These are phyloP conservation scores for Lepidurus arcticus DNA, from an alignment of 1,140 invertebrate genomes.

Conservation along the genomic window DNA sequence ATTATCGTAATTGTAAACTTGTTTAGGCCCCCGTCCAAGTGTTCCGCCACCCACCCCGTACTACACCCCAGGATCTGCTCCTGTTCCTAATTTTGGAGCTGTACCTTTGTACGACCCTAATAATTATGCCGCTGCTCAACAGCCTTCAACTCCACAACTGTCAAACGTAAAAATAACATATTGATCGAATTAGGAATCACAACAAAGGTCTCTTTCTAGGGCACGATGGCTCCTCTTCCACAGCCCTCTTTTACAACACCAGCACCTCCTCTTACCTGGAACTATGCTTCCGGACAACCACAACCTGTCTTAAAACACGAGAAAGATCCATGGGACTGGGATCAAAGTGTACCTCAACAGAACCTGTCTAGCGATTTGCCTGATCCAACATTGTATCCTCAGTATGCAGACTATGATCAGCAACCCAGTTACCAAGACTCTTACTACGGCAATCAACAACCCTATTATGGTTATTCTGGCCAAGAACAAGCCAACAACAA, in stretches of 20 bases:
- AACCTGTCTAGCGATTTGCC: neutral
- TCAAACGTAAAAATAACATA: neutral
- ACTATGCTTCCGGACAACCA: neutral
- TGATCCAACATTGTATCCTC: neutral
- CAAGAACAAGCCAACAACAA: neutral
- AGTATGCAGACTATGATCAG: neutral
- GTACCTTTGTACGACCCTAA: neutral
- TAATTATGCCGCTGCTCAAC: neutral
- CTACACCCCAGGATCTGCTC: neutral
- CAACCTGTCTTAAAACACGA: neutral
- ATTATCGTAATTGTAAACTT: neutral
- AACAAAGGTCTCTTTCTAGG: neutral
- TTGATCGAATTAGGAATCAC: too few species aligned
- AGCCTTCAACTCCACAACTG: neutral
- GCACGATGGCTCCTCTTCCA: neutral
- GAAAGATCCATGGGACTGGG: constrained; percentile 29
- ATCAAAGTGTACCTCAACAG: neutral
- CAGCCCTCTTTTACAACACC: constrained; percentile 19
- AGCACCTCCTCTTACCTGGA: neutral
- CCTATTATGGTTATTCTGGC: neutral
- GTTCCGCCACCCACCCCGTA: neutral
- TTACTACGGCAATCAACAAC: neutral
- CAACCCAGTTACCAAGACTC: neutral
- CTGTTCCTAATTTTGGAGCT: constrained; percentile 10
- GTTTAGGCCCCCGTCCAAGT: neutral